Base-by-base conservation (phyloP, 2,888 invertebrate genomes). In the Acrobasis consociella region DNA sequence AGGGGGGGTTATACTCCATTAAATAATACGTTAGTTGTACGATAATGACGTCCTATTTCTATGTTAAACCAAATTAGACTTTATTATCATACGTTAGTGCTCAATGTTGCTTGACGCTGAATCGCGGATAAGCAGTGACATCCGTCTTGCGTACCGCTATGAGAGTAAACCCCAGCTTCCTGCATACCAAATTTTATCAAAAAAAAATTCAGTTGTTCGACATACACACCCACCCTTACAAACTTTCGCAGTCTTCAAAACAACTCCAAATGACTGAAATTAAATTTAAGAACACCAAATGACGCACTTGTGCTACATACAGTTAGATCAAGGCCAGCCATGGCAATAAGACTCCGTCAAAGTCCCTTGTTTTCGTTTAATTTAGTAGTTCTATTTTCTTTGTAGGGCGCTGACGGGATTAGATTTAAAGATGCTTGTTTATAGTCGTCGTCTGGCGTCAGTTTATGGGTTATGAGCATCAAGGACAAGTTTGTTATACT, bases 371-470 rank as follows among this genome's bases (percentile, higher is more conserved):
- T 37, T 15, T 38, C 2, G 31, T 31, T 52, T 37, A 49, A 46
- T 58, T 58, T 49, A 22, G 42, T 22, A 39, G 56, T 56, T 42
- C 42, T 16, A 56, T 22, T 17, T 56, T 42, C 42, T 49, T 59
- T 50, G 50, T 50, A 59, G 38, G 16, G 16, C 49, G n/a, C 42
- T 42, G 58, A 49, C 16, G 58, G 31, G 22, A 58, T 58, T 58
- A 49, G 58, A 22, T 58, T 58, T 37, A 9, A 16, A 59, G 46
- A n/a, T 11, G 49, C 22, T n/a, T 49, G 50, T 59, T 50, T 50
- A 49, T 31, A 38, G 16, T 9, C 49, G 38, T 17, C 13, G 42
- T 17, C 42, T 56, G 56, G 46, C 46, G 38, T 38, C 16, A 38
- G 42, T 42, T 56, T 56, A 56, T 46, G 17, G 56, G 42, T 16